Evolutionary conservation across 2,113 vertebrate species (phyloP), one percentile per base, ranked within the genome.

Genomic region (Sarotherodon lohbergeri): DNA sequence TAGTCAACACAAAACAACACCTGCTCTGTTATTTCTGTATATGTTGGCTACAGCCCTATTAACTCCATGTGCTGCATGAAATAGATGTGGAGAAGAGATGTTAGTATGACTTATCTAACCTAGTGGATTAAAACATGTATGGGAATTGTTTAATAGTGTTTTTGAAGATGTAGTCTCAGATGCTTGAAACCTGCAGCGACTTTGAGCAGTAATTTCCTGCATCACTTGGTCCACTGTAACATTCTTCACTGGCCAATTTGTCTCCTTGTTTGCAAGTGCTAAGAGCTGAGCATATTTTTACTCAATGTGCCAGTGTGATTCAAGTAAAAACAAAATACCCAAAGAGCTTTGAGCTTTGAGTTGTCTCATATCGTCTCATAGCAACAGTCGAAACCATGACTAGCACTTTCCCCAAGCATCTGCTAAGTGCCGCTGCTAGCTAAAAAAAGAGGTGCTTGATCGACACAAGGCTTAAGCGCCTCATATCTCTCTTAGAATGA

Each of bases 381-480:
- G 92, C 93, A 95, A 94, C 92, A 89, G 88, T 82, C 7, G 5
- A 61, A 89, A 85, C 81, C 66, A 88, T 84, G 90, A 81, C 89
- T 79, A 66, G 84, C 83, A 89, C 84, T 91, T 89, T 90, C 68
- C 39, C 82, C 32, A 57, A 93, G 92, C 88, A 90, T 93, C 91
- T 94, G 90, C 79, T 89, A 68, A 90, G 88, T 87, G 92, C 84
- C 78, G 87, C 82, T 90, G 55, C 73, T 55, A 81, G 54, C 80
- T 84, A 57, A 78, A 89, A 79, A 87, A 86, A 89, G 17, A 86
- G 46, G 24, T 87, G 76, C 50, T 89, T 79, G 36, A 81, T 84
- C 39, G 83, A 89, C 39, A 85, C 46, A 82, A 55, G 50, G 16
- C 80, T 68, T 87, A 86, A 91, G 83, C 71, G 48, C 46, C 57